These are phyloP conservation scores for Schizaphis graminum DNA, from an alignment of 2,888 invertebrate genomes.

Conservation along the genomic window DNA sequence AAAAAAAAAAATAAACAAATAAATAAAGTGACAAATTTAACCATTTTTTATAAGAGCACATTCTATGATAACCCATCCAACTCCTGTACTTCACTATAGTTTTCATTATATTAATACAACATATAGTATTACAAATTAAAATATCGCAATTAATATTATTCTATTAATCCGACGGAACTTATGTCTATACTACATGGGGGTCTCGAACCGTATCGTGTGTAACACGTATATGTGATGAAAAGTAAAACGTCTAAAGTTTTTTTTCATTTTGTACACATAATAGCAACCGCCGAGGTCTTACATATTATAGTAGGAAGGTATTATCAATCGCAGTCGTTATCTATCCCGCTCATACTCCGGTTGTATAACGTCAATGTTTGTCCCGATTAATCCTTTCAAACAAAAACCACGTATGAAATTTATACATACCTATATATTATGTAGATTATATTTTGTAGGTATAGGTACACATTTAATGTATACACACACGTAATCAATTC, in stretches of 20 bases:
- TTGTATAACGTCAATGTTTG: neutral
- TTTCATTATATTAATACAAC: neutral
- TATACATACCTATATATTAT: neutral
- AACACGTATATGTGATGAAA: neutral
- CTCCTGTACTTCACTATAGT: neutral
- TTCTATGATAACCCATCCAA: neutral
- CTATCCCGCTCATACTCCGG: neutral
- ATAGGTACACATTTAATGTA: neutral
- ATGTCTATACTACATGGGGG: neutral
- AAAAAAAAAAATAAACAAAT: neutral
- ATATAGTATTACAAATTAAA: neutral
- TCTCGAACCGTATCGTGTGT: neutral
- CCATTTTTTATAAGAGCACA: neutral
- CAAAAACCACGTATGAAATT: neutral
- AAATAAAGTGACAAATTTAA: neutral
- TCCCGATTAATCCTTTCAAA: slow-evolving; percentile 11
- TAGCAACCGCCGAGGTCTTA: neutral
- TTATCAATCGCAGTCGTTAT: slow-evolving; percentile 7
- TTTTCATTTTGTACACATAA: neutral
- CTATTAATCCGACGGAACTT: neutral
- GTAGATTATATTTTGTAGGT: neutral
- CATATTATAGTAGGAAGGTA: neutral
- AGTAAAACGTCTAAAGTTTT: neutral
- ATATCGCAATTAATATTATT: neutral
- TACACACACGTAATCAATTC: neutral